Evolutionary conservation across 2,888 invertebrate genomes (phyloP).

Genomic region (Cephus sareptanus): DNA sequence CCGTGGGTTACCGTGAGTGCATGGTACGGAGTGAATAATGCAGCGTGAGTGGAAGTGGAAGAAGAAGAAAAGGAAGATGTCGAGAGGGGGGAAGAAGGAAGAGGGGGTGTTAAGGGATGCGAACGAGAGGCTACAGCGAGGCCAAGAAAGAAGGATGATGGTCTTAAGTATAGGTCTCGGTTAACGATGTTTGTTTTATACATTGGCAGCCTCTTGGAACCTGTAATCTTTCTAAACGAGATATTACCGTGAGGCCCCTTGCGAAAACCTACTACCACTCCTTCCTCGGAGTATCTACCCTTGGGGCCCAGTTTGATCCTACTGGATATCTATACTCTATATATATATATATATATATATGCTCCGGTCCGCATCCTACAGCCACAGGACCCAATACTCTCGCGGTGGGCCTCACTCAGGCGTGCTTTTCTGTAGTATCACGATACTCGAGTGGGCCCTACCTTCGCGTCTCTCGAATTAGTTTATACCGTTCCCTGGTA

Average conservation of each 20-base stretch:
- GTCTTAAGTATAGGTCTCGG: conserved; percentile 63
- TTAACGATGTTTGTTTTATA: conserved; percentile 67
- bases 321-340: neutral
- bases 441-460: neutral
- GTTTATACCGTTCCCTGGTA: neutral
- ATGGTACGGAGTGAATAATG: conserved; percentile 32
- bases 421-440: neutral
- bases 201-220: conserved; percentile 66
- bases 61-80: conserved; percentile 15
- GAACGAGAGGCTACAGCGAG: conserved; percentile 6
- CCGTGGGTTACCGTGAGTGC: neutral
- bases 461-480: neutral
- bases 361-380: neutral
- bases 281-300: neutral
- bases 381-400: neutral
- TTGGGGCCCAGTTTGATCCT: neutral
- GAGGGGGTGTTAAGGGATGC: conserved; percentile 23
- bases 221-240: conserved; percentile 67
- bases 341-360: neutral
- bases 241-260: conserved; percentile 57
- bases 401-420: neutral
- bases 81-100: conserved; percentile 23
- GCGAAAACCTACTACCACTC: conserved; percentile 27
- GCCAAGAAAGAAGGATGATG: conserved; percentile 10
- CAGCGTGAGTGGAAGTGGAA: conserved; percentile 3